Evolutionary conservation across 2,888 invertebrate genomes (phyloP), one percentile per base, ranked within the genome.

Genomic region (Zele albiditarsus): DNA sequence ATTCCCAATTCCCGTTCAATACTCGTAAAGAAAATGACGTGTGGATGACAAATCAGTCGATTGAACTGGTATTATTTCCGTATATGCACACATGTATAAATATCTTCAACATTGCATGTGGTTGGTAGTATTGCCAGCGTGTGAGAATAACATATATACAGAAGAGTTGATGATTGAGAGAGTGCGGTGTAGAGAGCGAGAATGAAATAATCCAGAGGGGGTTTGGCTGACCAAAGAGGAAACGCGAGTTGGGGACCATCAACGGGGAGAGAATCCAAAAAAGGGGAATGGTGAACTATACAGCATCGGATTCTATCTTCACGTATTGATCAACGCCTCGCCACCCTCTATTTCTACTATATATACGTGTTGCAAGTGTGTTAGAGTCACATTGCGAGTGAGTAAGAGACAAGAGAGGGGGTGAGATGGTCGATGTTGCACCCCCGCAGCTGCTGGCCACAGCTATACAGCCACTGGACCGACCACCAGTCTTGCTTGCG

Each of bases 241-340:
- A 78, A 60, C 75, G 73, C 71, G 63, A 53, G 49, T 23, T 69
- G 58, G 73, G 25, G 70, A 78, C 65, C 76, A 75, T 73, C 58
- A 58, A 38, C 31, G 73, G 46, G 75, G 71, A 72, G 65, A 53
- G 49, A 75, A 75, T 77, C 76, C 65, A 75, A 77, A 80, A 66
- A 75, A 57, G 62, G 70, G 70, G 49, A 12, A 76, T 84, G 84
- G 85, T 82, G 84, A 85, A 85, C 84, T 85, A 85, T 75, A 84
- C 83, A 87, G 88, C 89, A 89, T 88, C 85, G 89, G 88, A 89
- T 89, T 89, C 89, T 89, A 89, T 89, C 89, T 89, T 89, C 88
- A 86, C 87, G 89, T 89, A 89, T 89, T 89, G 89, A 89, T 89
- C 89, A 89, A 89, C 88, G 89, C 88, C 89, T 89, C 87, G 85